A percentile compares a stretch with the other conserved stretches of the same genome.
These are phyloP conservation scores for Apis mellifera DNA, from an alignment of 1,140 invertebrate species.

Conservation along the genomic window DNA sequence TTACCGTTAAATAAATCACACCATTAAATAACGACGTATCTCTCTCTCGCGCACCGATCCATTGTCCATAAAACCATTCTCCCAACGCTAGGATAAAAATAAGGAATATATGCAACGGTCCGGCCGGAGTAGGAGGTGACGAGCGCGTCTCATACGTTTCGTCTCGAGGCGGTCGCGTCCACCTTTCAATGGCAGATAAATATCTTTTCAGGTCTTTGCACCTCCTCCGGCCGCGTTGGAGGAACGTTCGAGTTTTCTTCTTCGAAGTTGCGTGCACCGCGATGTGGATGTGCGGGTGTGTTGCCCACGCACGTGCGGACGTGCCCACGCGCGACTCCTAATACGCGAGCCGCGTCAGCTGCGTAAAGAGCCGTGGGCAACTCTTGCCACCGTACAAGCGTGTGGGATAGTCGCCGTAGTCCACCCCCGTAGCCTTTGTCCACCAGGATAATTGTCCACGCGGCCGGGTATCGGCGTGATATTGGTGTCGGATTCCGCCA, in stretches of 20 bases:
- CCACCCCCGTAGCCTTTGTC: conserved; percentile 72
- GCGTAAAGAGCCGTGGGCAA: conserved; percentile 69
- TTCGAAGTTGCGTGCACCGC: conserved; percentile 44
- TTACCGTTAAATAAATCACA: too few relatives aligned
- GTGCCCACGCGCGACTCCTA: conserved; percentile 69
- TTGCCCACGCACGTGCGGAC: conserved; percentile 64
- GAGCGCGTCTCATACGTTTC: conserved; percentile 23
- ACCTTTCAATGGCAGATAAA: conserved; percentile 48
- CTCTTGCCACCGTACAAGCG: conserved; percentile 6
- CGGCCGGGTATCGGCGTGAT: conserved; percentile 64
- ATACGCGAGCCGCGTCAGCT: conserved; percentile 70
- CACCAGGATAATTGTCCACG: conserved; percentile 69
- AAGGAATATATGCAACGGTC: neutral
- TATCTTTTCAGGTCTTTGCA: conserved; percentile 47
- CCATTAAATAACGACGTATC: neutral
- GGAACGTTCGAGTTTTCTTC: conserved; percentile 46
- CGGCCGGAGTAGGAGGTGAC: conserved; percentile 6
- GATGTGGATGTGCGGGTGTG: conserved; percentile 54
- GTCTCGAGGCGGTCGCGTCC: conserved; percentile 16
- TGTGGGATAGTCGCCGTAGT: conserved; percentile 41
- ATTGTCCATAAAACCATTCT: neutral
- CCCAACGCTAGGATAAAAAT: neutral
- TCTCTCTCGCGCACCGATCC: neutral
- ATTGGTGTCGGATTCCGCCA: conserved; percentile 72
- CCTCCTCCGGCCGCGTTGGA: conserved; percentile 15